Base-by-base conservation (phyloP, 2,113 vertebrate genomes). In the Xenopus laevis region DNA sequence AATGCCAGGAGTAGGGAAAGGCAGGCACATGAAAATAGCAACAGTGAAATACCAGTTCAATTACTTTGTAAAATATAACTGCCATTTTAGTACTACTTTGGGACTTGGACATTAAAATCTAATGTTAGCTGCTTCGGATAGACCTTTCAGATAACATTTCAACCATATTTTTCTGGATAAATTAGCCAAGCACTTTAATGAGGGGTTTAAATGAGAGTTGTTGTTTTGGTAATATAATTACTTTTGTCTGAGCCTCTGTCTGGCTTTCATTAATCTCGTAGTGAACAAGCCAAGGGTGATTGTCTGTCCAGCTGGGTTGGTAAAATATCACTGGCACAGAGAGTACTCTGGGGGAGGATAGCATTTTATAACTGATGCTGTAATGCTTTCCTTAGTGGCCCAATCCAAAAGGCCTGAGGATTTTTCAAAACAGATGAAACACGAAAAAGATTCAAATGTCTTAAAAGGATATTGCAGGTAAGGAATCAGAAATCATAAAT, bases 161-260 rank as follows among this genome's bases (percentile, higher is more conserved):
- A 84, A 83, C 84, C 83, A 86, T 78, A 83, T 88, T 85, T 88
- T 85, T 90, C 81, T 85, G 84, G 83, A 86, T 89, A 86, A 64
- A 64, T 84, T 86, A 86, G 77, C 83, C 81, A 71, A 70, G 80
- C 80, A 81, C 78, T 82, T 79, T 89, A 89, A 89, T 89, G 84
- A 89, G 86, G 86, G 84, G 87, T 87, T 91, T 89, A 83, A 84
- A 90, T 21, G 47, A 85, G 82, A 86, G 84, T 87, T 87, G 82
- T 85, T 86, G 23, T 82, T 83, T 81, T 80, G 86, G 83, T 83
- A 85, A 86, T 80, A 81, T 83, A 84, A 80, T 84, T 79, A 80
- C 84, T 85, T 83, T 79, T 81, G 78, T 85, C 90, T 86, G 84
- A 81, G 60, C 40, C 79, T 78, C 78, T 83, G 78, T 80, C 85